Conservation (phyloP, 92 coral and sea anemone genomes). For the Heliopora coerulea region DNA sequence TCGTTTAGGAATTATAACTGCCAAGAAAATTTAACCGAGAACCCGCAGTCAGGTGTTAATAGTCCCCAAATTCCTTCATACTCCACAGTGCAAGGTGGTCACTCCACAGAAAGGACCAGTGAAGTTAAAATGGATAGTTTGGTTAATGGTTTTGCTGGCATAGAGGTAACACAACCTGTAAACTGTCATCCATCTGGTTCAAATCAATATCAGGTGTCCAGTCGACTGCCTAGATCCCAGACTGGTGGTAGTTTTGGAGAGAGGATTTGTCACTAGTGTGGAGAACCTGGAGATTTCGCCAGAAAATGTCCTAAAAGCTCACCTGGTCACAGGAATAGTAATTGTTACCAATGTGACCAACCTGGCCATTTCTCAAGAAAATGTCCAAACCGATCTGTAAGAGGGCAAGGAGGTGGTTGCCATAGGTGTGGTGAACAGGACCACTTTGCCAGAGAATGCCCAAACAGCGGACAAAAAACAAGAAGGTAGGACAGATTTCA, state of each 20-base stretch:
- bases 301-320: conserved; percentile 68
- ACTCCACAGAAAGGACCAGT: neutral
- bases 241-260: too few species aligned
- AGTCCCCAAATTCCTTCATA: neutral
- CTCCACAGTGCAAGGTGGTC: conserved; percentile 2
- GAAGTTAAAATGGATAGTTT: conserved; percentile 14
- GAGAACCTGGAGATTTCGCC: conserved; percentile 48
- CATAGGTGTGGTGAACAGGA: conserved; percentile 79
- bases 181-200: conserved; percentile 19
- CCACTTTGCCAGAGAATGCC: conserved; percentile 90
- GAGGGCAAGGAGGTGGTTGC: conserved; percentile 58
- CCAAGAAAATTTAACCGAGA: neutral
- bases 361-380: conserved; percentile 46
- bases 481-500: neutral
- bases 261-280: conserved; percentile 31
- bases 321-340: conserved; percentile 44
- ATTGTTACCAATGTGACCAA: conserved; percentile 24
- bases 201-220: conserved; percentile 26
- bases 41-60: neutral
- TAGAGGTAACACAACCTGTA: conserved; percentile 27
- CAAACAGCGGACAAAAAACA: conserved; percentile 38
- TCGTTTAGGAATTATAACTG: neutral
- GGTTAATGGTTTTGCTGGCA: conserved; percentile 25
- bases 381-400: conserved; percentile 10
- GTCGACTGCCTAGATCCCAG: conserved; percentile 34